Evolutionary conservation across 53 echinoderm and acorn worm species (phyloP).

Genomic region (Astropecten irregularis): DNA sequence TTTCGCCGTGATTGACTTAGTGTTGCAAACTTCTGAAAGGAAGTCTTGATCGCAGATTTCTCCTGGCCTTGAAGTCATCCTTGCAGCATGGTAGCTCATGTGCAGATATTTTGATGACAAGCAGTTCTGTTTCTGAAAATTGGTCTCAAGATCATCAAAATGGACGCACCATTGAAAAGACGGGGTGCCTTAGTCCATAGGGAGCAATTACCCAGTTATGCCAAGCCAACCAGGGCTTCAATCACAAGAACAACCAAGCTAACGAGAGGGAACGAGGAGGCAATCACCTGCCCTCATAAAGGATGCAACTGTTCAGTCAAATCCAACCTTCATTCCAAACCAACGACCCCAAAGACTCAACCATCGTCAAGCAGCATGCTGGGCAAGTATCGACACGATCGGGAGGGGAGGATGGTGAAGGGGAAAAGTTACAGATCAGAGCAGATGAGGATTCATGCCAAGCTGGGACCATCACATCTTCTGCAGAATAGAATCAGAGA

Average conservation of each 20-base stretch:
- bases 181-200: not conserved
- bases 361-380: not conserved
- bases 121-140: too few species aligned
- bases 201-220: conserved; percentile 12
- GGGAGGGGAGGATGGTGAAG: not conserved
- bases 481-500: conserved; percentile 30
- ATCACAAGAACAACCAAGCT: conserved; percentile 1
- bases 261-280: not conserved
- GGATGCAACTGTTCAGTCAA: conserved; percentile 5
- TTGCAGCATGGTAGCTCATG: too few species aligned
- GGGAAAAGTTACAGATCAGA: conserved; percentile 24
- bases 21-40: too few species aligned
- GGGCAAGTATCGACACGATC: conserved; percentile 19
- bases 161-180: too few species aligned
- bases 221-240: conserved; percentile 28
- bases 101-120: too few species aligned
- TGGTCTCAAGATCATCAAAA: too few species aligned
- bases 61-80: too few species aligned
- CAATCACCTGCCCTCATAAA: conserved; percentile 1
- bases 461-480: conserved; percentile 15
- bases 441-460: not conserved
- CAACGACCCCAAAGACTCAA: conserved; percentile 16
- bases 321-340: not conserved
- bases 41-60: too few species aligned
- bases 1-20: too few species aligned